These are phyloP conservation scores for Fopius arisanus DNA, from an alignment of 1,140 invertebrate genomes.

Conservation along the genomic window DNA sequence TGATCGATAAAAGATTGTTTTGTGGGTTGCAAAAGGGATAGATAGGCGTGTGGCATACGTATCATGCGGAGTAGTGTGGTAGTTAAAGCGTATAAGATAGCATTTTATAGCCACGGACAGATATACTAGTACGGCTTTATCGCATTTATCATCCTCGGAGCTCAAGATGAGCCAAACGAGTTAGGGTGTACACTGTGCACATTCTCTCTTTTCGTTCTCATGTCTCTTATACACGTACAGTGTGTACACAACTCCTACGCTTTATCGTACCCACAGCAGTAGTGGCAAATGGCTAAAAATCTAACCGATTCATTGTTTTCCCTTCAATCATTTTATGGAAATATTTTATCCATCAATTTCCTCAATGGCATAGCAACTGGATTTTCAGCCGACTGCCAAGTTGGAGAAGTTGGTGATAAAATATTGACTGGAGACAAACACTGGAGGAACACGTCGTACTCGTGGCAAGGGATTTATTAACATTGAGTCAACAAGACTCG, in stretches of 20 bases:
- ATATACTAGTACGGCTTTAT: slow-evolving; percentile 39
- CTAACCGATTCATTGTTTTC: too few species aligned
- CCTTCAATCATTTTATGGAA: not conserved
- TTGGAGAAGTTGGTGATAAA: slow-evolving; percentile 19
- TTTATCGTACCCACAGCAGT: not conserved
- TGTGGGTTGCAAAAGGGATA: not conserved
- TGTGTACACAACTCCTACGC: slow-evolving; percentile 29
- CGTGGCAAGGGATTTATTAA: slow-evolving; percentile 26
- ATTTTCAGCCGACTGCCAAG: slow-evolving; percentile 7
- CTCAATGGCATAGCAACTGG: not conserved
- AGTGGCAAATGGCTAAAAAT: too few species aligned
- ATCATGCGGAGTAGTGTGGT: slow-evolving; percentile 5
- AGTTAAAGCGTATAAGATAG: slow-evolving; percentile 35
- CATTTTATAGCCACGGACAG: slow-evolving; percentile 26
- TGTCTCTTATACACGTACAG: slow-evolving; percentile 27
- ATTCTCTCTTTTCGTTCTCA: slow-evolving; percentile 14
- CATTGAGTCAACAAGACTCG: slow-evolving; percentile 28
- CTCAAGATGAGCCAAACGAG: slow-evolving; percentile 29
- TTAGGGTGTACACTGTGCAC: not conserved
- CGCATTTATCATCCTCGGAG: slow-evolving; percentile 38
- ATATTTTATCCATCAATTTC: not conserved
- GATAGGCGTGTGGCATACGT: not conserved
- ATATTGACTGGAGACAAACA: slow-evolving; percentile 27
- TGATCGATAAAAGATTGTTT: not conserved
- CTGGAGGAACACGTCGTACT: slow-evolving; percentile 11